Evolutionary conservation across 2,888 invertebrate species (phyloP).

Genomic region (Parthenolecanium corni): DNA sequence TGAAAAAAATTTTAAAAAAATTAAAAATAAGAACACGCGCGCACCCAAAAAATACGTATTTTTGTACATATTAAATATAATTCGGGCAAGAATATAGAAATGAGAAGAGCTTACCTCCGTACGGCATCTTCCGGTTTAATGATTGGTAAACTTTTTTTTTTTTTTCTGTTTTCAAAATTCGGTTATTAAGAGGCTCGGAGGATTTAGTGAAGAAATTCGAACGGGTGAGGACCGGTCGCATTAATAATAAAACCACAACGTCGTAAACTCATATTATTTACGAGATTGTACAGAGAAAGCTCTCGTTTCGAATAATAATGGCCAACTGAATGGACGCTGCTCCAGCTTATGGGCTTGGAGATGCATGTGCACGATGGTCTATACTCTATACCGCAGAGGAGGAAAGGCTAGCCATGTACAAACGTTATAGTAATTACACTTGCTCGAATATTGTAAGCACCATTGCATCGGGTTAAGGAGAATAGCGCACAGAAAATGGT

Average conservation of each 20-base stretch:
- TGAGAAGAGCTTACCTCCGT: constrained; percentile 20
- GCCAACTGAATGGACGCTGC: not conserved
- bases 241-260: not conserved
- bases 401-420: too few species aligned
- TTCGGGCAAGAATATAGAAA: not conserved
- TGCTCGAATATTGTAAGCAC: too few species aligned
- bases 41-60: not conserved
- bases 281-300: constrained; percentile 22
- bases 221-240: too few species aligned
- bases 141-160: not conserved
- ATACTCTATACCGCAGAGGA: too few species aligned
- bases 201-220: too few species aligned
- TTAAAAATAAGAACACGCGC: not conserved
- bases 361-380: too few species aligned
- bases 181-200: too few species aligned
- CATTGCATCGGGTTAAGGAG: not conserved
- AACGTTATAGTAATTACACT: too few species aligned
- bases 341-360: not conserved
- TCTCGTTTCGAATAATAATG: not conserved
- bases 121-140: constrained; percentile 14
- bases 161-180: not conserved
- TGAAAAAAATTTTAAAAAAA: too few species aligned
- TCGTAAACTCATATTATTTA: constrained; percentile 21
- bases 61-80: not conserved
- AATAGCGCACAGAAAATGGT: constrained; percentile 5